Evolutionary conservation across 2,888 invertebrate genomes (phyloP), one percentile per base, ranked within the genome.

Genomic region (Carcina quercana): DNA sequence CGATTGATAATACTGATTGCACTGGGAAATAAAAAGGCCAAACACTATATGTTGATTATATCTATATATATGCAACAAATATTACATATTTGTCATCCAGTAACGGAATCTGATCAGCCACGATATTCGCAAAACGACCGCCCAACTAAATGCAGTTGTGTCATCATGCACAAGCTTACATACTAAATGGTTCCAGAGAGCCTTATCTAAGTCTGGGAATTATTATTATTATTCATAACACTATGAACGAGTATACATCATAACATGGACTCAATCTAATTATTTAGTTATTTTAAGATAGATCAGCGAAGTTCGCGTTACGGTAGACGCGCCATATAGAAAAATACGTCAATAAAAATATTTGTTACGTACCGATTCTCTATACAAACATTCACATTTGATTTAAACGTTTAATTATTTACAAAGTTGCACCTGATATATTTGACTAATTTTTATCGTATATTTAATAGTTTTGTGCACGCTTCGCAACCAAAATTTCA

Each of bases 291-390:
- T n/a, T n/a, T n/a, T n/a, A n/a, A n/a, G n/a, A n/a, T n/a, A n/a
- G n/a, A n/a, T n/a, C n/a, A n/a, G n/a, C n/a, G n/a, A n/a, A n/a
- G n/a, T n/a, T n/a, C n/a, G n/a, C n/a, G 8, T 24, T 46, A 50
- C 52, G 53, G 51, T 58, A 54, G 48, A 50, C 47, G 50, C 38
- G 12, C 3, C 11, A 47, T 57, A 59, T 78, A 79, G 67, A 79
- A 79, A 79, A 78, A 78, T 78, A 78, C 59, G 60, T 65, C 47
- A 59, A 69, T 64, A 74, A 78, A 79, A 78, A 78, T 79, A 79
- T 75, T 55, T 61, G 49, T 53, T 51, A 10, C 11, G 10, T 46
- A 51, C 34, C 34, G 42, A 55, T 62, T 78, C 72, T 79, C 74
- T 76, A 70, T 76, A 79, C 73, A 76, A 59, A 64, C 59, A 51